Evolutionary conservation across 2,797 vertebrate genomes (phyloP).

Genomic region (Halcyon smyrnensis): DNA sequence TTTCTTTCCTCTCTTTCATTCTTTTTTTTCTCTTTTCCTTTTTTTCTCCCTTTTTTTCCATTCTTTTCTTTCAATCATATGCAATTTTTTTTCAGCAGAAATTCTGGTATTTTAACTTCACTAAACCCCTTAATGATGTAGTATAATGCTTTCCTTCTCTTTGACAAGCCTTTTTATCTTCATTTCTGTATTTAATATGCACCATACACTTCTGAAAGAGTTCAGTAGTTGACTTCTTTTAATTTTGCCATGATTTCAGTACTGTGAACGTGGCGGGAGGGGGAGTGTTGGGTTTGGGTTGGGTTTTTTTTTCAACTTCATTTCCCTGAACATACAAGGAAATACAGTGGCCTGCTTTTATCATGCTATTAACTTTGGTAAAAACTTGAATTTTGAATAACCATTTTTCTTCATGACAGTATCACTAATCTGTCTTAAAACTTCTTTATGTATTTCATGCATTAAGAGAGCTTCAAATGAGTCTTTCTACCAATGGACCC

Average conservation of each 20-base stretch:
- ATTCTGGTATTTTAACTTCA: conserved; percentile 40
- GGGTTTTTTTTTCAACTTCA: background rate
- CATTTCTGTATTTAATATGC: background rate
- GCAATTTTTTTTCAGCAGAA: background rate
- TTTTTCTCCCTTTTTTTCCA: too few relatives aligned
- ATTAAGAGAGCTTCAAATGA: background rate
- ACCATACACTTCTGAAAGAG: background rate
- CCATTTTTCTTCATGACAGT: background rate
- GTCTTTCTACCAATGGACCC: background rate
- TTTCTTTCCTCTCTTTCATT: background rate
- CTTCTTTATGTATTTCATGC: background rate
- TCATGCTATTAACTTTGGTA: background rate
- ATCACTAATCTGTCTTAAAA: background rate
- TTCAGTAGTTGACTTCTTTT: background rate
- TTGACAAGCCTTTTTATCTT: background rate
- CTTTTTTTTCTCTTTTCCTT: background rate
- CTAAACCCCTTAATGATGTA: conserved; percentile 53
- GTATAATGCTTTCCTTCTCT: background rate
- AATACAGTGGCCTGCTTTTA: background rate
- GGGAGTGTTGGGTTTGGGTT: background rate
- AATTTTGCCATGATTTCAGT: background rate
- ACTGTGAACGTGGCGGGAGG: background rate
- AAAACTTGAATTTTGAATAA: background rate
- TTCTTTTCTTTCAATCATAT: background rate
- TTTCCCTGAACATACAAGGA: background rate